These are phyloP conservation scores for Beris morrisii DNA, from an alignment of 2,888 invertebrate species.

Conservation along the genomic window DNA sequence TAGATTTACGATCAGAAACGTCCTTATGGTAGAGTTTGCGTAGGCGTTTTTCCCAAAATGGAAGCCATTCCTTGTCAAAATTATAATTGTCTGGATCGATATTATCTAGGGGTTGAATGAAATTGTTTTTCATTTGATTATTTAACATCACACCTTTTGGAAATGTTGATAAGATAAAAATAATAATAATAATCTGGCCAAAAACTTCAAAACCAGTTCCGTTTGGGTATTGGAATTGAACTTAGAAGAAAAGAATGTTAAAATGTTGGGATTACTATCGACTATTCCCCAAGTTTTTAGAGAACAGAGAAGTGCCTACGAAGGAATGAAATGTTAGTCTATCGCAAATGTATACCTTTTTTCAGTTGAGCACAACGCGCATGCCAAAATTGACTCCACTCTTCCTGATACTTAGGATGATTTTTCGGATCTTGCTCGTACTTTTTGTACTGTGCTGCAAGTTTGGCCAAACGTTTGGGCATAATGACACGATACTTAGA, in stretches of 20 bases:
- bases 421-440: slow-evolving; percentile 27
- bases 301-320: neutral
- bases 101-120: slow-evolving; percentile 30
- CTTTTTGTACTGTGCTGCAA: slow-evolving; percentile 28
- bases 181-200: neutral
- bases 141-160: neutral
- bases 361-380: slow-evolving; percentile 20
- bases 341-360: slow-evolving; percentile 18
- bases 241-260: neutral
- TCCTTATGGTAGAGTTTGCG: slow-evolving; percentile 33
- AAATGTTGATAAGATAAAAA: slow-evolving; percentile 4
- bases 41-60: slow-evolving; percentile 32
- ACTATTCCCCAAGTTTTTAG: too few relatives aligned
- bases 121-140: slow-evolving; percentile 16
- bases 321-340: neutral
- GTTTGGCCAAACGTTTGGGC: slow-evolving; percentile 29
- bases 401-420: slow-evolving; percentile 24
- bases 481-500: slow-evolving; percentile 24
- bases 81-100: slow-evolving; percentile 33
- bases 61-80: slow-evolving; percentile 36
- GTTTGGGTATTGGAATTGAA: too few relatives aligned
- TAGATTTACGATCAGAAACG: slow-evolving; percentile 33
- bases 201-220: too few relatives aligned
- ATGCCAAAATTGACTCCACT: slow-evolving; percentile 31
- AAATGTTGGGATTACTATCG: neutral